Percentiles rank a stretch among this genome's conserved stretches.
phyloP scores from a whole-genome alignment of 2,113 vertebrate genomes.

The Syrmaticus mikado region DNA sequence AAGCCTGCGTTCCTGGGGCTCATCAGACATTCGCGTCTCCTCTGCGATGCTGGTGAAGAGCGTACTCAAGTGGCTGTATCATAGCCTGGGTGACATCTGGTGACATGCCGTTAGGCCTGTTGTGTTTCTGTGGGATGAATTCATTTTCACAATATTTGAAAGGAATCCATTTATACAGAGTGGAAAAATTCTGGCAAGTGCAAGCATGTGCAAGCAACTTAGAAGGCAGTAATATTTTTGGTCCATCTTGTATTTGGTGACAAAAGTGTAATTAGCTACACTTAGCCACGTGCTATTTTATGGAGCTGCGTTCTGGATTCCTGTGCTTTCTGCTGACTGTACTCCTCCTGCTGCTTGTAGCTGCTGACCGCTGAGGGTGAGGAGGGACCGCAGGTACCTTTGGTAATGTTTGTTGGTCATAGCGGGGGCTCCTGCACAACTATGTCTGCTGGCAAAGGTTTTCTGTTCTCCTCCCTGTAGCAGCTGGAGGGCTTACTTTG shows the following conservation, averaged over 20 bases:
- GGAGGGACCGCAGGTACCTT: background rate
- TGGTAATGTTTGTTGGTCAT: background rate
- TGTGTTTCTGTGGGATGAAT: slow-evolving; percentile 55
- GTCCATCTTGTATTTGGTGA: slow-evolving; percentile 59
- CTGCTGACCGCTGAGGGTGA: background rate
- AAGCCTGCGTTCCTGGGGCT: background rate
- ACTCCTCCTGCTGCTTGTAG: background rate
- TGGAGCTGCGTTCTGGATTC: background rate
- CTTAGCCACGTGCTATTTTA: background rate
- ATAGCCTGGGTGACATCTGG: slow-evolving; percentile 72
- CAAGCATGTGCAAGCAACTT: slow-evolving; percentile 37
- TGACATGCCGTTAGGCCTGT: slow-evolving; percentile 45
- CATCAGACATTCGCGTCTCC: slow-evolving; percentile 21
- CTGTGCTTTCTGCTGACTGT: background rate
- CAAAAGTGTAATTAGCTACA: slow-evolving; percentile 40
- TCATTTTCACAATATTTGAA: slow-evolving; percentile 67
- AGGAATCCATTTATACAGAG: slow-evolving; percentile 52
- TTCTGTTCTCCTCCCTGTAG: background rate
- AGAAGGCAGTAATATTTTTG: slow-evolving; percentile 49
- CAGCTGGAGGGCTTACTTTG: background rate
- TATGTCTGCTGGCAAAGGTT: background rate
- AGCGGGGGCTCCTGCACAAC: background rate
- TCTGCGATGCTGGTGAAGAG: slow-evolving; percentile 11
- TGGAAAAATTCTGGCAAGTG: slow-evolving; percentile 60
- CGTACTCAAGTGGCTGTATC: slow-evolving; percentile 52